Base-by-base conservation (phyloP, 2,797 vertebrate species). In the Anguilla obscura region DNA sequence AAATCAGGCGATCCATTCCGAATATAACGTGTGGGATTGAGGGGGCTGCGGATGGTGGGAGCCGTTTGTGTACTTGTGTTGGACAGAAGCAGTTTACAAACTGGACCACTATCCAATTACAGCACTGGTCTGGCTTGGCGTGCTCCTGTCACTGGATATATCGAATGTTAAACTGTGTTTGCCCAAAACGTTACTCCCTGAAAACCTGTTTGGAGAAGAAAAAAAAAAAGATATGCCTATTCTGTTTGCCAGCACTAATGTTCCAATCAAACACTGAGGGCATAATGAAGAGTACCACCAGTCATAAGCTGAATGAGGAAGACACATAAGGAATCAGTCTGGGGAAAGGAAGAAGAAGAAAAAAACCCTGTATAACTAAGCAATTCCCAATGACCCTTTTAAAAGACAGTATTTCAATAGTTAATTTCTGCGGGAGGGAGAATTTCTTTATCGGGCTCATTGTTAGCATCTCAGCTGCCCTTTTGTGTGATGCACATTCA, bases 351-450 rank as follows among this genome's bases (percentile, higher is more conserved):
- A 52, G 36, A 40, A 1, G 36, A 6, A 30, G n/a, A 9, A 33
- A 84, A 83, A 87, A 83, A 87, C 50, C 69, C 14, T n/a, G 54
- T 66, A 52, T 48, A 69, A n/a, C 9, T 48, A 63, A 36, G 48
- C 30, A 24, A 14, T 84, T 87, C 83, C 12, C 58, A 84, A 83
- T 36, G 58, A 87, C 58, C 40, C 50, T 63, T 88, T 88, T 88
- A 33, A 74, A 56, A 88, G 8, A 45, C 33, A 85, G 33, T 85
- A 63, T 24, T 85, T 85, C 40, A 82, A 82, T 82, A 82, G 76
- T 80, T 10, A 24, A 48, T 45, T 82, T 45, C 45, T 45, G 76
- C 36, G 76, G 79, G 79, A 50, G 79, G 36, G 36, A 40, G 36
- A 21, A 21, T 45, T 80, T 80, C 76, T 45, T 45, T 45, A 45